phyloP scores from a whole-genome alignment of 1,140 invertebrate genomes.

The Mercenaria mercenaria region DNA sequence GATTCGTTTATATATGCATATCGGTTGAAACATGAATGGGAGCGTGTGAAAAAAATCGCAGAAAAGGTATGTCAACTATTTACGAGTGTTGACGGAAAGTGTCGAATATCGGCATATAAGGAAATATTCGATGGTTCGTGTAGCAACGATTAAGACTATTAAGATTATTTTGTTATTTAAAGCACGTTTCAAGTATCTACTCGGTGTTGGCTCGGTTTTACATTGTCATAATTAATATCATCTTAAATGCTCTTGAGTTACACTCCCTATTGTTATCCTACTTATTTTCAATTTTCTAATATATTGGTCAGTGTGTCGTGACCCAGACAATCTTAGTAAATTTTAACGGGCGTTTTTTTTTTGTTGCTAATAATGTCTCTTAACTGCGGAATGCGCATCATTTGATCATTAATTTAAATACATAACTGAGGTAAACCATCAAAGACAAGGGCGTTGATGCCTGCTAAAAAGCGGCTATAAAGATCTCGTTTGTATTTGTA shows the following conservation, averaged over 20 bases:
- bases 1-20: too few species aligned
- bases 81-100: not conserved
- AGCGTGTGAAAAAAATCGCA: not conserved
- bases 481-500: too few species aligned
- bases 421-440: not conserved
- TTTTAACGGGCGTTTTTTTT: not conserved
- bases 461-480: too few species aligned
- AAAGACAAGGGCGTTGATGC: too few species aligned
- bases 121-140: not conserved
- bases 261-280: not conserved
- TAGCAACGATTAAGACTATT: too few species aligned
- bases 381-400: too few species aligned
- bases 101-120: not conserved
- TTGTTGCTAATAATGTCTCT: not conserved
- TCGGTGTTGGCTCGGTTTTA: too few species aligned
- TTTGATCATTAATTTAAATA: not conserved
- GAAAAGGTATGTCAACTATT: not conserved
- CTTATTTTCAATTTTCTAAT: not conserved
- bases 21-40: not conserved
- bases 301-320: conserved; percentile 4
- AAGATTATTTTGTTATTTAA: too few species aligned
- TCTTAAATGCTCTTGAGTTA: not conserved
- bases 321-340: not conserved
- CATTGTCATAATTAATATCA: not conserved
- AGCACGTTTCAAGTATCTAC: too few species aligned